Base-by-base conservation (phyloP, 2,888 invertebrate species). In the Polyommatus icarus region DNA sequence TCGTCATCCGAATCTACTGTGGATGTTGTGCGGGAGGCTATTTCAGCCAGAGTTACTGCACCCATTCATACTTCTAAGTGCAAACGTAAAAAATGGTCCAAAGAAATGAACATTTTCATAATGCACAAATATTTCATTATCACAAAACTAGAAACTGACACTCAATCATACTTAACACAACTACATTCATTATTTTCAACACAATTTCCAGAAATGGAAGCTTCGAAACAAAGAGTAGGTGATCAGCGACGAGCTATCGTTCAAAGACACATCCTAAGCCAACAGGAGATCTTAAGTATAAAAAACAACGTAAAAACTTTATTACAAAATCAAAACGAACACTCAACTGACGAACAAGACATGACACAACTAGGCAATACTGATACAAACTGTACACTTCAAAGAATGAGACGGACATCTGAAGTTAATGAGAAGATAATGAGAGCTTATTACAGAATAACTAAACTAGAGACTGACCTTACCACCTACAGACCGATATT, bases 1-100 rank as follows among this genome's bases (percentile, higher is more conserved):
- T 50, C 5, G 32, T 4, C 32, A 32, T 4, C 5, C 20, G 10
- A 20, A 61, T 61, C 20, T 61, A 2, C 59, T 61, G 59, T 61
- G 59, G 59, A 61, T 61, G 59, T 61, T 61, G 20, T 24, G 20
- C 59, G 24, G 59, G 59, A 24, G 59, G 59, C 59, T 61, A 61
- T 61, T 6, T 8, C 24, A 61, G 59, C 59, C 59, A 61, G 7
- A 61, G 8, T 20, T 20, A 61, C 59, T 20, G 20, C 59, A 61
- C 59, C 59, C 59, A 10, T 24, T 24, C 20, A 61, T 24, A 24
- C 24, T 20, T 24, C 10, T 10, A 24, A 10, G 8, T 61, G 59
- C 59, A 61, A 20, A 10, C 20, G 59, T 20, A 61, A 20, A 20
- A 61, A 20, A 61, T 61, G 59, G 59, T 20, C 20, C 3, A 61